Evolutionary conservation across 2,888 invertebrate genomes (phyloP).

Genomic region (Carpatolechia fugitivella): DNA sequence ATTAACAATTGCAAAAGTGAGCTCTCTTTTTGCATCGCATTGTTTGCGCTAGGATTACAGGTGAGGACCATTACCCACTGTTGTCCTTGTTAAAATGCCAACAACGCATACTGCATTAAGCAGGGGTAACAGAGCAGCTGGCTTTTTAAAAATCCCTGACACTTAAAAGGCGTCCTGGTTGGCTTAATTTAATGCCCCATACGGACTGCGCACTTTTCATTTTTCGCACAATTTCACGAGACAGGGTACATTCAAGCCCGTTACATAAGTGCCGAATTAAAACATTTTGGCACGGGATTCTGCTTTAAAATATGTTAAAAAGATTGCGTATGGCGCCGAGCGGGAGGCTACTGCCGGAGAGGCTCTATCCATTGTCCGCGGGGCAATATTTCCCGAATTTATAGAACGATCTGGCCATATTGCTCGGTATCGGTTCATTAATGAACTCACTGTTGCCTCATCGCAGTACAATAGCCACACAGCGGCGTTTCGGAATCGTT

Average conservation of each 20-base stretch:
- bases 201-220: constrained; percentile 43
- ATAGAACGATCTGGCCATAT: constrained; percentile 56
- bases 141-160: constrained; percentile 34
- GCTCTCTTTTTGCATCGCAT: not conserved
- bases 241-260: constrained; percentile 34
- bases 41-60: constrained; percentile 23
- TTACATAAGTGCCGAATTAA: constrained; percentile 56
- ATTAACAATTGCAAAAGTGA: not conserved
- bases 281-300: constrained; percentile 58
- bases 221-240: constrained; percentile 48
- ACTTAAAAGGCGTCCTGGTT: constrained; percentile 38
- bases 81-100: constrained; percentile 15
- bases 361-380: constrained; percentile 50
- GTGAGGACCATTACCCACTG: constrained; percentile 14
- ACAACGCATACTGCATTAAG: constrained; percentile 16
- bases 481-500: constrained; percentile 49
- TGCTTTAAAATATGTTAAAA: constrained; percentile 56
- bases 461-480: constrained; percentile 51
- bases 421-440: constrained; percentile 63
- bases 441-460: constrained; percentile 59
- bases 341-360: constrained; percentile 36
- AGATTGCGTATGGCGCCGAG: constrained; percentile 44
- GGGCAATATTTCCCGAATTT: constrained; percentile 54
- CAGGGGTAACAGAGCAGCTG: constrained; percentile 5
- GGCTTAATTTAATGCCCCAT: constrained; percentile 54